phyloP scores from a whole-genome alignment of 2,888 invertebrate genomes.

The Pterostichus madidus region DNA sequence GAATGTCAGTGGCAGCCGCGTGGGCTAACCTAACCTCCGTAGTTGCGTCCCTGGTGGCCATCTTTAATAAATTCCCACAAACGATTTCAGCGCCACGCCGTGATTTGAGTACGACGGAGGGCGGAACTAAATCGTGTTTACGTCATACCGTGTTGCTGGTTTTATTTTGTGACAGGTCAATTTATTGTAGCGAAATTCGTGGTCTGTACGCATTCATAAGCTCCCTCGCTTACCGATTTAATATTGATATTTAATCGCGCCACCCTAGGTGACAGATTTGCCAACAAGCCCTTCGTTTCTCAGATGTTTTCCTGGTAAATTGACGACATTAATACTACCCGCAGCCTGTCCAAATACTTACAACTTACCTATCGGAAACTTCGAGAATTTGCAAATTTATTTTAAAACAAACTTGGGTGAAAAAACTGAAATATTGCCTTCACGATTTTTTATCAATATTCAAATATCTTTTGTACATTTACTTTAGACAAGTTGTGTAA shows the following conservation, averaged over 20 bases:
- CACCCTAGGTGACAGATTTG: slow-evolving; percentile 43
- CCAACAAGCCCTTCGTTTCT: slow-evolving; percentile 28
- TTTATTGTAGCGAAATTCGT: slow-evolving; percentile 43
- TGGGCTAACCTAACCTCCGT: neutral
- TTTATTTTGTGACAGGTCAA: slow-evolving; percentile 40
- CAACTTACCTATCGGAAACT: slow-evolving; percentile 29
- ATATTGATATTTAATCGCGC: slow-evolving; percentile 50
- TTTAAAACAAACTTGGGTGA: slow-evolving; percentile 23
- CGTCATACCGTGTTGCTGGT: slow-evolving; percentile 1
- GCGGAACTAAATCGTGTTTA: slow-evolving; percentile 16
- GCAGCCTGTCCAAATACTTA: slow-evolving; percentile 40
- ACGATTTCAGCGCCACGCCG: slow-evolving; percentile 21
- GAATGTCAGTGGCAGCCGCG: slow-evolving; percentile 62
- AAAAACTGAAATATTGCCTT: slow-evolving; percentile 39
- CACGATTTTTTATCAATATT: slow-evolving; percentile 29
- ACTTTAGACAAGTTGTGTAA: neutral
- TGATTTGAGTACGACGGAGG: slow-evolving; percentile 10
- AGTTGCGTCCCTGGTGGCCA: neutral
- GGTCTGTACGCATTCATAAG: slow-evolving; percentile 12
- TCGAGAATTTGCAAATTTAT: slow-evolving; percentile 47
- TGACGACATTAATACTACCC: slow-evolving; percentile 49
- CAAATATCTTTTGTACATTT: slow-evolving; percentile 18
- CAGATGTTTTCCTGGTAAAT: slow-evolving; percentile 40
- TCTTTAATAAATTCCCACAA: slow-evolving; percentile 50
- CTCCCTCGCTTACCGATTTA: slow-evolving; percentile 8